Conservation (phyloP, 2,113 vertebrate species). For the Sander vitreus region DNA sequence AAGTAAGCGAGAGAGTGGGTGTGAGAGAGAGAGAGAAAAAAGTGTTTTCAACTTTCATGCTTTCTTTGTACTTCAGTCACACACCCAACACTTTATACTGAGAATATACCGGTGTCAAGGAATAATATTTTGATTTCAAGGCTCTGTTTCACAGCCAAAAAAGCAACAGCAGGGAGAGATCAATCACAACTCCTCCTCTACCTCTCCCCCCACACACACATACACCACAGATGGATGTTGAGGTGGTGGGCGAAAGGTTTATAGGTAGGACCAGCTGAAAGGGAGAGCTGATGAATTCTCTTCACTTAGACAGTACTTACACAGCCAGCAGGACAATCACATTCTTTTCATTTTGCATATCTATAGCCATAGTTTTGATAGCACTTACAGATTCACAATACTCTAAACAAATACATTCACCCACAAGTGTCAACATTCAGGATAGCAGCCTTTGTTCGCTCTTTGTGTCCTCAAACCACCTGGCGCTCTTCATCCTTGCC, state of each 20-base stretch:
- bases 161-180: slow-evolving; percentile 51
- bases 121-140: slow-evolving; percentile 32
- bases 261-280: slow-evolving; percentile 9
- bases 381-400: neutral
- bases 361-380: neutral
- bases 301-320: neutral
- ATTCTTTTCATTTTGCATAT: neutral
- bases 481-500: neutral
- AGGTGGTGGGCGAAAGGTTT: slow-evolving; percentile 32
- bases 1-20: neutral
- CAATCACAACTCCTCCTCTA: slow-evolving; percentile 21
- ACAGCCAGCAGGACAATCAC: neutral
- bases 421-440: neutral
- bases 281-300: slow-evolving; percentile 1
- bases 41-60: slow-evolving; percentile 12
- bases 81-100: slow-evolving; percentile 7
- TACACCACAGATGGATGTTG: slow-evolving; percentile 25
- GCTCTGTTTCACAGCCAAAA: slow-evolving; percentile 12
- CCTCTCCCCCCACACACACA: neutral
- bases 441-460: neutral
- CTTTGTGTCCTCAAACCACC: neutral
- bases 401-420: neutral
- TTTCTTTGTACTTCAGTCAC: slow-evolving; percentile 24
- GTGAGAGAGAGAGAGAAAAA: neutral
- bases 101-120: slow-evolving; percentile 37